A percentile compares a stretch with the other conserved stretches of the same genome.
Evolutionary conservation across 1,140 invertebrate species (phyloP).

Genomic region (Tetramorium simillimum): DNA sequence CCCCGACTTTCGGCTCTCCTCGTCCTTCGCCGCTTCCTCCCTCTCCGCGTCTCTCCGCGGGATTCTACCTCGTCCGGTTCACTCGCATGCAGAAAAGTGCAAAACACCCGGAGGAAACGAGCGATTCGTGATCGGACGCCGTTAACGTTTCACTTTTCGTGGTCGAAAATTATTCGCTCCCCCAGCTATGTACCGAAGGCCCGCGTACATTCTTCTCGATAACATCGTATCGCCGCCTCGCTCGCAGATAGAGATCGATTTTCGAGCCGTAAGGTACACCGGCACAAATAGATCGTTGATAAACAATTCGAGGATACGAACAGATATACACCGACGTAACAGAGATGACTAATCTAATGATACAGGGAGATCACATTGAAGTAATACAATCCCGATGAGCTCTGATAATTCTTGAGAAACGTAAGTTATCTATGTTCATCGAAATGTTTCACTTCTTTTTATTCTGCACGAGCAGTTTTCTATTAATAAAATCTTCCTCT

Average conservation of each 20-base stretch:
- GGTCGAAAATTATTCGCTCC: constrained; percentile 73
- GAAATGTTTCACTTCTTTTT: neutral
- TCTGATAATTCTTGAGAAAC: neutral
- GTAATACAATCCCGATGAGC: neutral
- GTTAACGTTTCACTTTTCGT: constrained; percentile 77
- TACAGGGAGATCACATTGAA: neutral
- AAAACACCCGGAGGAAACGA: constrained; percentile 74
- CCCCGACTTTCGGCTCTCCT: constrained; percentile 30
- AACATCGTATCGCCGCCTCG: constrained; percentile 63
- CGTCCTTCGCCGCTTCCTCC: neutral
- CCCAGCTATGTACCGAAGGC: constrained; percentile 25
- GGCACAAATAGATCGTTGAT: constrained; percentile 37
- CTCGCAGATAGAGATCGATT: constrained; percentile 67
- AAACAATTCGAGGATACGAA: constrained; percentile 17
- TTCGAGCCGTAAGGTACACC: constrained; percentile 65
- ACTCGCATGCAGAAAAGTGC: constrained; percentile 75
- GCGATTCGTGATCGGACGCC: constrained; percentile 74
- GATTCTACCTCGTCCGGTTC: constrained; percentile 25
- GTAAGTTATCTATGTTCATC: neutral
- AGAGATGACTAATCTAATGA: neutral
- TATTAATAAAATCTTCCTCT: neutral
- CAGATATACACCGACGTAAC: neutral
- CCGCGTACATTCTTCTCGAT: constrained; percentile 42
- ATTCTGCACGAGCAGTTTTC: neutral
- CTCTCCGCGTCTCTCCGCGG: neutral